Base-by-base conservation (phyloP, 2,113 vertebrate genomes). In the Redunca redunca region DNA sequence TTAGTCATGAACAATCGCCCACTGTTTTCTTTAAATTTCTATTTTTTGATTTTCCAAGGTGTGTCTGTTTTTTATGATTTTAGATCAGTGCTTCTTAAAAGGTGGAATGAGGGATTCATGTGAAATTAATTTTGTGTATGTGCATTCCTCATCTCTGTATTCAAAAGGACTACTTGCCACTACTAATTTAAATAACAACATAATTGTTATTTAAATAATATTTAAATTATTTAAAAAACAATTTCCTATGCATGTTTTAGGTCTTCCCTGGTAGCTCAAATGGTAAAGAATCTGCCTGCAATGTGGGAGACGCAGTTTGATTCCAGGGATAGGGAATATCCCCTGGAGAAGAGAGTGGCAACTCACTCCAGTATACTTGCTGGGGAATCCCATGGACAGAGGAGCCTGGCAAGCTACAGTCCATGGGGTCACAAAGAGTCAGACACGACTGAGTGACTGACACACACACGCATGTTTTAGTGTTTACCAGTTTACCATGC, bases 221-320 rank as follows among this genome's bases (percentile, higher is more conserved):
- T 36, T 71, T 67, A 23, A 40, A 40, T 74, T 36, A 67, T 67
- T 67, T 36, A 8, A 57, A 28, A 6, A 33, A 60, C 43, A 85
- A n/a, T 33, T 6, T 8, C 21, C 46, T 12, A 15, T 2, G 0
- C 12, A 33, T 9, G 1, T 71, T 62, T 60, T 60, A 84, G 67
- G 67, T 40, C 67, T 23, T 25, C 36, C 67, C 19, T 40, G 21
- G 21, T 74, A 40, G 36, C 19, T 74, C n/a, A 74, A 40, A 74
- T 6, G 1, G 67, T 74, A 40, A 74, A 40, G 67, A 40, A 74
- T 74, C 67, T 74, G 67, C 67, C 36, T 74, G 67, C 36, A 40
- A 13, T 25, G 67, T 0, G 0, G 36, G 67, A 74, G 36, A 74
- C 0, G 0, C 5, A 74, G 67, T 40, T 74, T 23, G 2, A 74